Base-by-base conservation (phyloP, 2,113 vertebrate species). In the Notothenia coriiceps region DNA sequence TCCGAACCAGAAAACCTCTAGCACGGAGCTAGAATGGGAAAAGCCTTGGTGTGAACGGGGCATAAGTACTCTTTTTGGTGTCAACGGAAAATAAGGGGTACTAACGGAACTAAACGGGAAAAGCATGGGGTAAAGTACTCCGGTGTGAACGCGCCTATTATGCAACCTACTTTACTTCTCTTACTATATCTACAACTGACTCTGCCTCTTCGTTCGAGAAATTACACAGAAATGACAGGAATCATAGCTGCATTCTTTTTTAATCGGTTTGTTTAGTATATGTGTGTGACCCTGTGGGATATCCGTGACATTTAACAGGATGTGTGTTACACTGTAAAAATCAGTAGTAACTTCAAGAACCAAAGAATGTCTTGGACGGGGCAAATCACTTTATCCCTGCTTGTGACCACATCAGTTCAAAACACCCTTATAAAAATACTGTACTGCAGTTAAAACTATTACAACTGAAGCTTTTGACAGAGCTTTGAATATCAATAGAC, bases 361-460 rank as follows among this genome's bases (percentile, higher is more conserved):
- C 67, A 84, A 72, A 74, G 69, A 86, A 88, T 63, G 61, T 80
- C 44, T 71, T 71, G 61, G 60, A 52, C 40, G 62, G 63, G 76
- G 70, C 67, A 63, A 88, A 85, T 82, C 84, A 54, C 57, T 82
- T 88, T 66, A 83, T 77, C 82, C 70, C 18, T 13, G 46, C 71
- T 70, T 64, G 77, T 87, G 77, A 83, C 67, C 11, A 2, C 77
- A 66, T 44, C 33, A 22, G 75, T 74, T 57, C 72, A 47, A 73
- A 74, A 80, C 64, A 78, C 56, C 7, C 54, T 54, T n/a, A 59
- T 43, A 29, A 72, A 87, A 83, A 89, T 59, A 77, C 50, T 59
- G 40, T 7, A 66, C 72, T 10, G 22, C 70, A 40, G 44, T n/a
- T 46, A 59, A 56, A 61, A 57, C 56, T 35, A 72, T 57, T 54